These are phyloP conservation scores for Eretmochelys imbricata DNA, from an alignment of 2,113 vertebrate species.

Conservation along the genomic window DNA sequence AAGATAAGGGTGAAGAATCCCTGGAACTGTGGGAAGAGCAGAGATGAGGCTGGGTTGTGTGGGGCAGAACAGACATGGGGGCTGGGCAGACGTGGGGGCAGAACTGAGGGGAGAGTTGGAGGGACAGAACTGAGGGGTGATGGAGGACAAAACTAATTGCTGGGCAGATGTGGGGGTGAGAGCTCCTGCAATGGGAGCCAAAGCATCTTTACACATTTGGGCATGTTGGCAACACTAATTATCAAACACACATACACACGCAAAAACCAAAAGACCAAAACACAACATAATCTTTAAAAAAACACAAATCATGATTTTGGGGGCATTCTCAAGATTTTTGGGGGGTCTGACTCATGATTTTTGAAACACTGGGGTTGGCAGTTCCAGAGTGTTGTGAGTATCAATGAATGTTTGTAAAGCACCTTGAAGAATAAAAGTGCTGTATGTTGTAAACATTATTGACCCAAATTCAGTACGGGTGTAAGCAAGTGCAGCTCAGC, in stretches of 20 bases:
- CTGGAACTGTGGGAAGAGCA: too few relatives aligned
- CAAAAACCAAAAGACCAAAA: background rate
- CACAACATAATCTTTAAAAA: background rate
- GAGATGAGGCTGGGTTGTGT: background rate
- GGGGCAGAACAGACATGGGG: background rate
- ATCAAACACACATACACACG: background rate
- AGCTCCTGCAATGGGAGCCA: background rate
- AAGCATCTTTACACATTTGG: background rate
- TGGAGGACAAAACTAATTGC: background rate
- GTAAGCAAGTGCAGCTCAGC: background rate
- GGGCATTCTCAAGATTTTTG: background rate
- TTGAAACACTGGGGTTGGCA: background rate
- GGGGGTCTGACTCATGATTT: background rate
- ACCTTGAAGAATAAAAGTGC: background rate
- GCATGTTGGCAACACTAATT: background rate
- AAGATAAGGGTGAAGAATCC: background rate
- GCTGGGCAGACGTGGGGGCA: background rate
- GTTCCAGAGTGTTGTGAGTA: background rate
- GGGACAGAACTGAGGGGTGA: background rate
- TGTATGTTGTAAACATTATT: background rate
- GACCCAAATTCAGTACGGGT: background rate
- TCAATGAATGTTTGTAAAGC: background rate
- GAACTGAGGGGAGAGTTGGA: background rate
- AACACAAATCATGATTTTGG: background rate
- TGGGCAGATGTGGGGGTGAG: background rate